Conservation (phyloP, 2,888 invertebrate genomes). For the Lobophora halterata region DNA sequence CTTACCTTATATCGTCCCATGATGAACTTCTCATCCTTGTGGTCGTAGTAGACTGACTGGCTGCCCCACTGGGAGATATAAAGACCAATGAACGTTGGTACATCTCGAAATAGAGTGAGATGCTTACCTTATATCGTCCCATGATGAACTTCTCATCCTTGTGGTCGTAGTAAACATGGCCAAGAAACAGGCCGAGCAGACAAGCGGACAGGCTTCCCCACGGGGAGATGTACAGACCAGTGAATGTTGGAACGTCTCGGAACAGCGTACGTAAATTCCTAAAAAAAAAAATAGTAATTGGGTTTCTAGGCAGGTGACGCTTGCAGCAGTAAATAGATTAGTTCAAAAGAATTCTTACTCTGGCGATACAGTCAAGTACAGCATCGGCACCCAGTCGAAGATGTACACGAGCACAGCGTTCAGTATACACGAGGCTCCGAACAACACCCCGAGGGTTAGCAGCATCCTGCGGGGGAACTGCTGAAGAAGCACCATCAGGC, state of each 20-base stretch:
- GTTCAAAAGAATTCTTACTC: conserved; percentile 30
- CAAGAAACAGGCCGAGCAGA: conserved; percentile 33
- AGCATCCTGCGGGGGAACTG: conserved; percentile 4
- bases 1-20: too few species aligned
- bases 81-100: too few species aligned
- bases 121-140: conserved; percentile 20
- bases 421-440: conserved; percentile 25
- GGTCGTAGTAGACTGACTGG: too few species aligned
- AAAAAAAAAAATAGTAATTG: conserved; percentile 4
- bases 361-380: conserved; percentile 24
- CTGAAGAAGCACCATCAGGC: conserved; percentile 12
- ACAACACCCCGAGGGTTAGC: conserved; percentile 11
- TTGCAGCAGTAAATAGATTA: too few species aligned
- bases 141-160: conserved; percentile 5
- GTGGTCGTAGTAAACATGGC: conserved; percentile 16
- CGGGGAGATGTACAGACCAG: conserved; percentile 33
- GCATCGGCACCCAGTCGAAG: conserved; percentile 27
- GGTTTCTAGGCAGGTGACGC: too few species aligned
- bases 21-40: too few species aligned
- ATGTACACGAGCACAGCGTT: conserved; percentile 25
- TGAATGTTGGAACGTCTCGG: conserved; percentile 26
- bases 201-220: conserved; percentile 36
- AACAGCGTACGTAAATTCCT: conserved; percentile 31
- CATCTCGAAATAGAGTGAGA: too few species aligned
- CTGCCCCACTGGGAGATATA: too few species aligned